Evolutionary conservation across 2,113 vertebrate genomes (phyloP).

Genomic region (Vanacampus margaritifer): DNA sequence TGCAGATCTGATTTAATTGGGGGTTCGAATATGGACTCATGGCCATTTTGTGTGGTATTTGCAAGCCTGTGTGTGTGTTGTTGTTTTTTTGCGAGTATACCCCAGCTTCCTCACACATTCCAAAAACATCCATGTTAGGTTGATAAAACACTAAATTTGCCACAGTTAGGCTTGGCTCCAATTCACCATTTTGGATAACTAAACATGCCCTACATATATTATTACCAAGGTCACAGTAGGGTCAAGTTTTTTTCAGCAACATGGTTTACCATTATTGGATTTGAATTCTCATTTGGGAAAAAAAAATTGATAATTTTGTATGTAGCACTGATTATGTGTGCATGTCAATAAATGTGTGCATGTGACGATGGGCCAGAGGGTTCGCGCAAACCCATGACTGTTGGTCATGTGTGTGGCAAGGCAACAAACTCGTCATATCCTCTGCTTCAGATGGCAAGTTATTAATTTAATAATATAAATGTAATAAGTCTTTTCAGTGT

Average conservation of each 20-base stretch:
- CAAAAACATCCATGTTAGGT: too few species aligned
- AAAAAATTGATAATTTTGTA: constrained; percentile 15
- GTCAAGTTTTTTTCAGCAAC: background rate
- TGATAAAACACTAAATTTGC: too few species aligned
- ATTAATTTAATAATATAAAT: background rate
- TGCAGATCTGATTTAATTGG: too few species aligned
- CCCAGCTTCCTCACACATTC: too few species aligned
- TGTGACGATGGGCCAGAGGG: constrained; percentile 43
- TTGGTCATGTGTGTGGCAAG: constrained; percentile 53
- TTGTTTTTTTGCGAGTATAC: too few species aligned
- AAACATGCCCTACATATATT: background rate
- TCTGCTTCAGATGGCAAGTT: background rate
- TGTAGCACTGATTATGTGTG: constrained; percentile 14
- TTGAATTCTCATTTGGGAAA: background rate
- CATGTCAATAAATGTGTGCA: constrained; percentile 32
- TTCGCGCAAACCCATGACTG: constrained; percentile 52
- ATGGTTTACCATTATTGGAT: background rate
- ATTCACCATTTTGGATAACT: too few species aligned
- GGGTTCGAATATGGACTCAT: too few species aligned
- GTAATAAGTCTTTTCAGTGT: background rate
- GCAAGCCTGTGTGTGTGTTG: too few species aligned
- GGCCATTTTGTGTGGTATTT: too few species aligned
- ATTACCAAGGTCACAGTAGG: background rate
- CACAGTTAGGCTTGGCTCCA: too few species aligned
- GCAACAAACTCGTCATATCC: constrained; percentile 16